A percentile compares a stretch with the other conserved stretches of the same genome.
Evolutionary conservation across 2,888 invertebrate species (phyloP).

Genomic region (Sussaba pulchella): DNA sequence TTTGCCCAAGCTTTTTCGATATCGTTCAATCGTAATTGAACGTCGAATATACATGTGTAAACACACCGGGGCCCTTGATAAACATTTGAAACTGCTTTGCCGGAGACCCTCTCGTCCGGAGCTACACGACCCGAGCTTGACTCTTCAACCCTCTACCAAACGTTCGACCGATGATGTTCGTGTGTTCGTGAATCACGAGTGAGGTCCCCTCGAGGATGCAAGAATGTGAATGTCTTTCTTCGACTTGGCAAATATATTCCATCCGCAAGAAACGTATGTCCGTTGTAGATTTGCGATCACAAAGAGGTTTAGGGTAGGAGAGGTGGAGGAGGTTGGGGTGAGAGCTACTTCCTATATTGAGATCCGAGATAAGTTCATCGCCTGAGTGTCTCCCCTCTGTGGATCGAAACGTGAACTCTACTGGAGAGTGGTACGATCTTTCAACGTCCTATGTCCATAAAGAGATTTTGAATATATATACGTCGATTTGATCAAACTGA

Average conservation of each 20-base stretch:
- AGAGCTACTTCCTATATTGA: constrained; percentile 31
- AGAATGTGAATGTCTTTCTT: constrained; percentile 43
- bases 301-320: neutral
- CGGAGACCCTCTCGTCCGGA: constrained; percentile 4
- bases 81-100: constrained; percentile 35
- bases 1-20: constrained; percentile 51
- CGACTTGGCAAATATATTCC: constrained; percentile 43
- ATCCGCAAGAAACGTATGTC: constrained; percentile 45
- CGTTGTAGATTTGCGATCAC: constrained; percentile 29
- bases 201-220: constrained; percentile 3
- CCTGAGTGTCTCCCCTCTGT: neutral
- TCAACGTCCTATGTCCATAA: neutral
- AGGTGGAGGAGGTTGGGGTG: too few relatives aligned
- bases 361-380: constrained; percentile 17
- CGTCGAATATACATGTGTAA: constrained; percentile 1
- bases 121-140: too few relatives aligned
- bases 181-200: neutral
- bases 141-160: constrained; percentile 27
- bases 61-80: constrained; percentile 28
- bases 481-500: too few relatives aligned
- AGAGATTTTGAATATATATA: neutral
- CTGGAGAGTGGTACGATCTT: neutral
- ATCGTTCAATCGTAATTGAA: constrained; percentile 37
- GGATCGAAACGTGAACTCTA: neutral
- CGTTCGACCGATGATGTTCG: neutral